Percentiles rank a stretch among this genome's conserved stretches.
Conservation (phyloP, 2,888 invertebrate genomes). For the Podotricha telesiphe region DNA sequence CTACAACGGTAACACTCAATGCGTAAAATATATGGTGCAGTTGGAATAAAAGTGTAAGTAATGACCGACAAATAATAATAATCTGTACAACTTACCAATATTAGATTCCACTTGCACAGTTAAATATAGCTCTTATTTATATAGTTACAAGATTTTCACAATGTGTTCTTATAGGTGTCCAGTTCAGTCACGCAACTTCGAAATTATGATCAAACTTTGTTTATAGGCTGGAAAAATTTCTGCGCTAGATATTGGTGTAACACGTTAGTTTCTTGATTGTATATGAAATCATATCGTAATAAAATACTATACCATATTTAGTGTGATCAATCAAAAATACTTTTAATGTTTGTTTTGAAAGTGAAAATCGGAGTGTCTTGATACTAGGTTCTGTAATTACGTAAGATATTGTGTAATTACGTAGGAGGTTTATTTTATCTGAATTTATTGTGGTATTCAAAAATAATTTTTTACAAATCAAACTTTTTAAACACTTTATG, state of each 20-base stretch:
- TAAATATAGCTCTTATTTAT: conserved; percentile 16
- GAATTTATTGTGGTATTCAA: too few relatives aligned
- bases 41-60: conserved; percentile 36
- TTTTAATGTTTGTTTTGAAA: too few relatives aligned
- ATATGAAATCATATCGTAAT: background rate
- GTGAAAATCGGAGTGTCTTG: too few relatives aligned
- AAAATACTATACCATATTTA: too few relatives aligned
- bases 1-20: background rate
- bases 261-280: conserved; percentile 1
- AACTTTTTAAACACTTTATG: too few relatives aligned
- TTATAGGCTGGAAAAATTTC: conserved; percentile 47
- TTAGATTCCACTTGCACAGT: conserved; percentile 34
- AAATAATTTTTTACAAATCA: too few relatives aligned
- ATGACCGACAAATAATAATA: conserved; percentile 42
- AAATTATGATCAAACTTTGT: conserved; percentile 56
- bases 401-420: too few relatives aligned
- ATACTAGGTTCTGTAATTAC: too few relatives aligned
- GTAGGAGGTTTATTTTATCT: too few relatives aligned
- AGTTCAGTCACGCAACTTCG: conserved; percentile 35
- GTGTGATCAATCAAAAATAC: too few relatives aligned
- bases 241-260: conserved; percentile 18
- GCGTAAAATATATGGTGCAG: conserved; percentile 12
- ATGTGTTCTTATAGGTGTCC: background rate
- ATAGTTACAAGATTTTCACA: conserved; percentile 10
- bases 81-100: conserved; percentile 51